Evolutionary conservation across 2,888 invertebrate species (phyloP).

Genomic region (Pheosia tremula): DNA sequence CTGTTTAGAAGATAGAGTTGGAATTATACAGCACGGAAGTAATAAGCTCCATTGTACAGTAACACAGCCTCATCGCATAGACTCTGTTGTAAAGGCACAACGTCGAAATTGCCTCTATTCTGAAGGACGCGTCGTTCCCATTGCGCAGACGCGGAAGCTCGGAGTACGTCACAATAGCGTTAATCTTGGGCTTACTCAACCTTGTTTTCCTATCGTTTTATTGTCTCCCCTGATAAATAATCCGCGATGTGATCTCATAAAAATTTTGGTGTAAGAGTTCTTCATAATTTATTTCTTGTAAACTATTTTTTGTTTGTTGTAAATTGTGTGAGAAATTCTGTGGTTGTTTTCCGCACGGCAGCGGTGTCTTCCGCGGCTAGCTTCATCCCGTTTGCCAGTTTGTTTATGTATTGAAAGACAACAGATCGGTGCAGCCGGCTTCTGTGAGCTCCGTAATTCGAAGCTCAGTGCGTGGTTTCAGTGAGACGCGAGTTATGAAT

Average conservation of each 20-base stretch:
- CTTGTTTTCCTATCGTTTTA: conserved; percentile 56
- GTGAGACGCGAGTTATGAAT: conserved; percentile 68
- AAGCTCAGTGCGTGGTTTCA: conserved; percentile 59
- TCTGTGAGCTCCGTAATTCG: conserved; percentile 60
- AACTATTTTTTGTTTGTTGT: conserved; percentile 18
- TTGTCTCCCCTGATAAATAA: conserved; percentile 35
- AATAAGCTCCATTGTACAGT: conserved; percentile 58
- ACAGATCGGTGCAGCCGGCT: conserved; percentile 80
- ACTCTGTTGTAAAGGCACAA: conserved; percentile 65
- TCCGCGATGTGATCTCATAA: conserved; percentile 34
- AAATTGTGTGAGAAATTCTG: neutral
- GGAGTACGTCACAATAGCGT: conserved; percentile 76
- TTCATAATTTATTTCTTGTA: conserved; percentile 28
- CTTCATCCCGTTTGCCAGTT: conserved; percentile 74
- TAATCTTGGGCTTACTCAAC: conserved; percentile 64
- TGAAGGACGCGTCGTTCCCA: conserved; percentile 56
- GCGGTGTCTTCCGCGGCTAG: conserved; percentile 58
- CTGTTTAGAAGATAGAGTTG: conserved; percentile 31
- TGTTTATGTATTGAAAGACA: conserved; percentile 83
- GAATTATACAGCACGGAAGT: conserved; percentile 29
- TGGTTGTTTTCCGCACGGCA: conserved; percentile 10
- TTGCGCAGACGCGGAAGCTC: conserved; percentile 78
- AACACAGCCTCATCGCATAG: conserved; percentile 52
- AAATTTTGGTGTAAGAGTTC: conserved; percentile 14
- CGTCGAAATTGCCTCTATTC: conserved; percentile 64